These are phyloP conservation scores for Heliconius cydno DNA, from an alignment of 2,888 invertebrate species.

Conservation along the genomic window DNA sequence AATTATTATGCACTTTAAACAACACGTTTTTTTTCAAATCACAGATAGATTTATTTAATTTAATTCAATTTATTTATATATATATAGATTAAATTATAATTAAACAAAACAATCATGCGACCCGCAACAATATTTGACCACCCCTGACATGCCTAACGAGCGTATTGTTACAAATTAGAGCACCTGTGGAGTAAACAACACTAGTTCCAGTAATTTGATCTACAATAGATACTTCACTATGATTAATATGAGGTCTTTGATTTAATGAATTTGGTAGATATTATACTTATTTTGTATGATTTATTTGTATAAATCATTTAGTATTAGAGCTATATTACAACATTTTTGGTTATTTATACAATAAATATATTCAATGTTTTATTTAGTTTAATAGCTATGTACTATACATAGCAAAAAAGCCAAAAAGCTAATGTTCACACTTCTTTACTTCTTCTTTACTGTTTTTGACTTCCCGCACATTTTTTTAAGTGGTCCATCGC, in stretches of 20 bases:
- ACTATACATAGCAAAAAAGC: background rate
- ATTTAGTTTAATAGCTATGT: background rate
- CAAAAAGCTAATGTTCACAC: background rate
- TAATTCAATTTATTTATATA: too few species aligned
- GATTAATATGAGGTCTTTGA: constrained; percentile 16
- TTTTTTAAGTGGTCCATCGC: too few species aligned
- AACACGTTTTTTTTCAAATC: too few species aligned
- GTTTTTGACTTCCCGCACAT: too few species aligned
- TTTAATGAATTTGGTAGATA: constrained; percentile 3
- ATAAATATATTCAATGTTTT: background rate
- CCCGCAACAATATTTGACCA: background rate
- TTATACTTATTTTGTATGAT: background rate
- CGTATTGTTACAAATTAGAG: constrained; percentile 25
- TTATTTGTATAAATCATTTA: background rate
- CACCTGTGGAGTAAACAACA: constrained; percentile 31
- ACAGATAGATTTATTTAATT: too few species aligned
- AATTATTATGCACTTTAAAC: too few species aligned
- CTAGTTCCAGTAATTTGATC: constrained; percentile 18
- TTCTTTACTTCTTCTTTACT: background rate
- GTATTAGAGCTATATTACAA: background rate
- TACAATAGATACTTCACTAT: constrained; percentile 21
- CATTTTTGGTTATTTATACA: background rate
- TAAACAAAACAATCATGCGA: background rate
- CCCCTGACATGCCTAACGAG: constrained; percentile 25
- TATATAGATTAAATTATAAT: too few species aligned